These are phyloP conservation scores for Fulica atra DNA, from an alignment of 2,113 vertebrate species.

Conservation along the genomic window DNA sequence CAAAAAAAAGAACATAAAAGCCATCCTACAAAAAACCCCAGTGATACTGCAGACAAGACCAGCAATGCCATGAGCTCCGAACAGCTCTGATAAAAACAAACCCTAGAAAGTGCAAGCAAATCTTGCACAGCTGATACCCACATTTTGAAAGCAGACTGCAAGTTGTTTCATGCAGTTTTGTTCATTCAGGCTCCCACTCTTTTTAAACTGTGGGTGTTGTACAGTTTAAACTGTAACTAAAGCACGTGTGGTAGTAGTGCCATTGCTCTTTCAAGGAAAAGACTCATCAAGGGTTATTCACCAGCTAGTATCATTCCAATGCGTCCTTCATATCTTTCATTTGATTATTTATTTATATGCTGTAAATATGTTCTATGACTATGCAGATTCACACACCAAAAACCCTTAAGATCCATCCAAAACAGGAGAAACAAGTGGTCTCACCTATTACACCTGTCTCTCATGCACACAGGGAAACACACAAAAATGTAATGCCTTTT, in stretches of 20 bases:
- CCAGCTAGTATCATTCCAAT: neutral
- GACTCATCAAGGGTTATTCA: neutral
- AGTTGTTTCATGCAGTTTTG: constrained; percentile 34
- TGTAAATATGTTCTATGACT: neutral
- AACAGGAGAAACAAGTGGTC: neutral
- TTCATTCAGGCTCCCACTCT: constrained; percentile 46
- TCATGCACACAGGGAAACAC: neutral
- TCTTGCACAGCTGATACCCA: constrained; percentile 43
- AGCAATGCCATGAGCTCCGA: constrained; percentile 31
- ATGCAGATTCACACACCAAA: neutral
- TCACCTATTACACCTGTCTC: neutral
- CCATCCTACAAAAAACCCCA: neutral
- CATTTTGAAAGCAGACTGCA: constrained; percentile 62
- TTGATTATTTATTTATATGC: neutral
- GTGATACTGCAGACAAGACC: constrained; percentile 20
- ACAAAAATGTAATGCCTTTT: neutral
- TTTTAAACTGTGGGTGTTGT: neutral
- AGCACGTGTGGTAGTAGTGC: neutral
- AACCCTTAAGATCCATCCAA: neutral
- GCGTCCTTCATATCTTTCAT: neutral
- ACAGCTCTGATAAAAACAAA: neutral
- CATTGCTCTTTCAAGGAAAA: neutral
- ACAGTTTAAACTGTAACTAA: neutral
- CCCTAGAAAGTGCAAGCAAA: constrained; percentile 51
- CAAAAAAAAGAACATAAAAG: neutral